These are phyloP conservation scores for Psittacula cyanocephala DNA, from an alignment of 2,113 vertebrate genomes.

Conservation along the genomic window DNA sequence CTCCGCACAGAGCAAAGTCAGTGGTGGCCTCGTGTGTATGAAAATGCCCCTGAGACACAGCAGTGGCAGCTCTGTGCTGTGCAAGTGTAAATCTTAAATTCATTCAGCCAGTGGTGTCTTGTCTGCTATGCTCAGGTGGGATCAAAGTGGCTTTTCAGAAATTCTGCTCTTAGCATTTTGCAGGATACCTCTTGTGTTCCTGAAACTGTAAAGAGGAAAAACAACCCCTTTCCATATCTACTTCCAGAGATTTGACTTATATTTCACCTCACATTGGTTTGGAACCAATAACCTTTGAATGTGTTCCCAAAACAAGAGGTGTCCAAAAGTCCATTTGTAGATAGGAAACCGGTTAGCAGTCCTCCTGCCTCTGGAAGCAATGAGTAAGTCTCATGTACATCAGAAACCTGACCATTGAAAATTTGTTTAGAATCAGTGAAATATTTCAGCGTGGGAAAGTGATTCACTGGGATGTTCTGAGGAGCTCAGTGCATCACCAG, in stretches of 20 bases:
- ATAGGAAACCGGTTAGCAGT: not conserved
- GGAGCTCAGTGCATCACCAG: not conserved
- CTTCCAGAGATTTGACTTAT: not conserved
- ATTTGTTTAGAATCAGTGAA: not conserved
- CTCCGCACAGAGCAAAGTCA: not conserved
- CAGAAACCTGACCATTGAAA: not conserved
- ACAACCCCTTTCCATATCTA: not conserved
- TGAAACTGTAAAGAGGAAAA: not conserved
- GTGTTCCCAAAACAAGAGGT: not conserved
- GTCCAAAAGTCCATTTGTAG: not conserved
- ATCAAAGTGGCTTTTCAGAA: not conserved
- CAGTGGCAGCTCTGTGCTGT: not conserved
- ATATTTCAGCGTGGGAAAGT: not conserved
- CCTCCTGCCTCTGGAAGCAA: not conserved
- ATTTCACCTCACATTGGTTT: not conserved
- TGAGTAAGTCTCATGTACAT: not conserved
- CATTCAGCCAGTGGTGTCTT: not conserved
- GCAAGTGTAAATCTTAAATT: conserved; percentile 18
- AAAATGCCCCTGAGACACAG: conserved; percentile 21
- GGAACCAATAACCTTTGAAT: not conserved
- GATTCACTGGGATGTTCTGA: conserved; percentile 9
- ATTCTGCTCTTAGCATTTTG: not conserved
- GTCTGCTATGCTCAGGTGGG: not conserved
- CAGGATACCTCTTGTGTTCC: not conserved
- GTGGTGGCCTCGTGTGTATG: not conserved